A percentile compares a stretch with the other conserved stretches of the same genome.
Evolutionary conservation across 2,797 vertebrate species (phyloP).

Genomic region (Chiroxiphia lanceolata): DNA sequence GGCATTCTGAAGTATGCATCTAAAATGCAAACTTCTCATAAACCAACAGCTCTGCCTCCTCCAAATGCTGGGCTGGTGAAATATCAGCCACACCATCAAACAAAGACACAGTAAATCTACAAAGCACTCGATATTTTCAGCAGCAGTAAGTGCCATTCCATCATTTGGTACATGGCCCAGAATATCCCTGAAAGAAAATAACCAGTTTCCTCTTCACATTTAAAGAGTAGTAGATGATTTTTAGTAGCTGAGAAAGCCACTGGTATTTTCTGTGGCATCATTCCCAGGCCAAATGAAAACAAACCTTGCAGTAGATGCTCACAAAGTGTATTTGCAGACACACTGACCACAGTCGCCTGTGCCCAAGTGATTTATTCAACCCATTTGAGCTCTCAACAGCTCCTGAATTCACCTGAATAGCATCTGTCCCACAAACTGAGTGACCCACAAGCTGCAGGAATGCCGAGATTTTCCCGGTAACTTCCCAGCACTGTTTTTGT

Average conservation of each 20-base stretch:
- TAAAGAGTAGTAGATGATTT: conserved; percentile 40
- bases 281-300: conserved; percentile 36
- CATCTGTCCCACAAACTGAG: background rate
- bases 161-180: background rate
- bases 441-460: background rate
- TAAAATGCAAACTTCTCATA: background rate
- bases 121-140: background rate
- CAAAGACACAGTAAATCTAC: background rate
- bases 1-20: background rate
- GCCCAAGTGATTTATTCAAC: background rate
- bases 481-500: background rate
- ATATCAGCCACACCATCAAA: background rate
- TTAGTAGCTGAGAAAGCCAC: conserved; percentile 54
- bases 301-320: background rate
- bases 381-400: background rate
- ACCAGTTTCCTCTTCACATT: background rate
- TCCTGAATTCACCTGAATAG: background rate
- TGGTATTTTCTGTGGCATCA: conserved; percentile 17
- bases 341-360: background rate
- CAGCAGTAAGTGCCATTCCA: background rate
- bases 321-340: background rate
- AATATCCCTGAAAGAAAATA: conserved; percentile 28
- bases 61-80: background rate
- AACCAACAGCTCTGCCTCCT: conserved; percentile 7
- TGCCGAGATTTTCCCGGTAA: background rate